Evolutionary conservation across 1,140 invertebrate genomes (phyloP).

Genomic region (Heterodera schachtii): DNA sequence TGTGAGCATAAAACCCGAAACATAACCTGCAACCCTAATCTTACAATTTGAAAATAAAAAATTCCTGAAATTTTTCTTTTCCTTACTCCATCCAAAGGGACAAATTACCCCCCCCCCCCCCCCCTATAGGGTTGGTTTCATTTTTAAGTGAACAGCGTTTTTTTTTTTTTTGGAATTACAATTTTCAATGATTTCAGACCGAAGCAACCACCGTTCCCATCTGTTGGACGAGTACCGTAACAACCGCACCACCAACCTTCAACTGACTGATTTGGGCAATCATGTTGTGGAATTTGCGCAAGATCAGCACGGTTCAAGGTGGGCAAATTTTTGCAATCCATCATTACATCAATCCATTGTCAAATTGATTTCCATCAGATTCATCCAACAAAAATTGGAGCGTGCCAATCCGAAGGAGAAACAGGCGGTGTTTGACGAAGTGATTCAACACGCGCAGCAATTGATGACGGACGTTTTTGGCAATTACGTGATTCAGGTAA

Average conservation of each 20-base stretch:
- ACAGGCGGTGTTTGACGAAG: slow-evolving; percentile 96
- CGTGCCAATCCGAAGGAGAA: slow-evolving; percentile 91
- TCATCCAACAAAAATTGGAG: slow-evolving; percentile 99
- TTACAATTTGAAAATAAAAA: too few relatives aligned
- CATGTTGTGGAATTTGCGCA: slow-evolving; percentile 98
- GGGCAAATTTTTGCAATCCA: neutral
- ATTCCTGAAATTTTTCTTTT: too few relatives aligned
- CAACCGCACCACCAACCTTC: slow-evolving; percentile 79
- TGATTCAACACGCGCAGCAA: slow-evolving; percentile 86
- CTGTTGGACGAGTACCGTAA: slow-evolving; percentile 62
- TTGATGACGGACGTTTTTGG: slow-evolving; percentile 99
- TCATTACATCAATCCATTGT: neutral
- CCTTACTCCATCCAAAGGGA: too few relatives aligned
- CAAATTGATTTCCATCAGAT: slow-evolving; percentile 68
- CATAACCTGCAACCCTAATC: too few relatives aligned
- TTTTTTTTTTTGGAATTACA: too few relatives aligned
- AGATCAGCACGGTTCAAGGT: slow-evolving; percentile 96
- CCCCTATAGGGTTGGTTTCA: too few relatives aligned
- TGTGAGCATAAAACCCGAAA: too few relatives aligned
- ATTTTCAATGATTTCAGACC: too few relatives aligned
- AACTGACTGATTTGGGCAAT: slow-evolving; percentile 84
- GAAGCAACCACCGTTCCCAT: slow-evolving; percentile 41
- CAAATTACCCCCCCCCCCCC: too few relatives aligned
- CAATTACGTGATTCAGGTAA: slow-evolving; percentile 95
- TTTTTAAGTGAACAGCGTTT: too few relatives aligned